These are phyloP conservation scores for Sardinella longiceps DNA, from an alignment of 2,797 vertebrate genomes.

Conservation along the genomic window DNA sequence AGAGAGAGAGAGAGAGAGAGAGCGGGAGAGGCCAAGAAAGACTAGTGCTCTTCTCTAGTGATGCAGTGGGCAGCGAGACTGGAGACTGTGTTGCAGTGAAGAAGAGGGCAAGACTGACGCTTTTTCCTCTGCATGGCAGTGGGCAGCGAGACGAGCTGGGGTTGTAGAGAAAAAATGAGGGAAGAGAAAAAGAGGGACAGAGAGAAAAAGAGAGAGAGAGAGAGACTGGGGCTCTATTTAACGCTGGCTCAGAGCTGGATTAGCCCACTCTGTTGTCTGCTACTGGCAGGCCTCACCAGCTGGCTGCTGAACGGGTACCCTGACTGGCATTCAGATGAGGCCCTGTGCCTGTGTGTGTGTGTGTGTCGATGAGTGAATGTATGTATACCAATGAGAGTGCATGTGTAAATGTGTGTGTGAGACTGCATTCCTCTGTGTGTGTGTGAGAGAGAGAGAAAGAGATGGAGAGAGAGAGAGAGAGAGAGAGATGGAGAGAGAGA, in stretches of 20 bases:
- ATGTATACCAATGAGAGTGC: neutral
- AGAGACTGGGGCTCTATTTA: neutral
- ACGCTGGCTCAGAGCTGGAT: neutral
- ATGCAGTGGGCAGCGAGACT: too few relatives aligned
- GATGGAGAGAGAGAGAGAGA: too few relatives aligned
- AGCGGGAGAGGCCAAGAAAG: neutral
- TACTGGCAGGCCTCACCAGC: neutral
- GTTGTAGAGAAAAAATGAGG: neutral
- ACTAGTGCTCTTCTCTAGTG: too few relatives aligned
- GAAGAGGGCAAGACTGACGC: too few relatives aligned
- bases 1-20: neutral
- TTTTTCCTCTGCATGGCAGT: too few relatives aligned
- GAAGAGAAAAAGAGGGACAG: neutral
- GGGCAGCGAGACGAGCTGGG: too few relatives aligned
- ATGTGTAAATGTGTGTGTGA: neutral
- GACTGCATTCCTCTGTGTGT: neutral
- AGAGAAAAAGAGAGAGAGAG: too few relatives aligned
- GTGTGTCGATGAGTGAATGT: neutral
- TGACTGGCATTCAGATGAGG: constrained; percentile 21
- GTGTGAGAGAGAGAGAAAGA: neutral
- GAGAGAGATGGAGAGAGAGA: too few relatives aligned
- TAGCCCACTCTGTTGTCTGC: neutral
- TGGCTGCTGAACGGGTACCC: neutral
- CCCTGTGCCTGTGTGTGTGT: constrained; percentile 2
- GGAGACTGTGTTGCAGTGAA: too few relatives aligned